Percentiles rank a stretch among this genome's conserved stretches.
Conservation (phyloP, 2,888 invertebrate genomes). For the Doris montereyensis region DNA sequence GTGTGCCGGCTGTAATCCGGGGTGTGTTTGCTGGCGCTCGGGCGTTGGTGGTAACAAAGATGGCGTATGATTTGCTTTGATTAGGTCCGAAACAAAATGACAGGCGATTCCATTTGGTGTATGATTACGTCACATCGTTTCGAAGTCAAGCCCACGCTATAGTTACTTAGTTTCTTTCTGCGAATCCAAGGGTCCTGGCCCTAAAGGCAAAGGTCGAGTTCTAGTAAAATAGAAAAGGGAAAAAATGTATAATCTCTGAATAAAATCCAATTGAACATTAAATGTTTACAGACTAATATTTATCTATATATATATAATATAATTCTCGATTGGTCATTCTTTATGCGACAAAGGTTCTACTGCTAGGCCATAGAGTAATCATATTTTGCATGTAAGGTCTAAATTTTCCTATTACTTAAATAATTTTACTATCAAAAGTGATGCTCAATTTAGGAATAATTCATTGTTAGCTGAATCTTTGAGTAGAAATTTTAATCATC, state of each 20-base stretch:
- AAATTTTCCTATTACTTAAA: not conserved
- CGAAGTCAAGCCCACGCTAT: slow-evolving; percentile 6
- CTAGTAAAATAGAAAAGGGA: not conserved
- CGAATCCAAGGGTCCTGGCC: slow-evolving; percentile 60
- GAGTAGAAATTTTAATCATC: too few species aligned
- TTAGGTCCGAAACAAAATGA: too few species aligned
- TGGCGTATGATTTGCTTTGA: slow-evolving; percentile 51
- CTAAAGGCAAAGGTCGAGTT: slow-evolving; percentile 53
- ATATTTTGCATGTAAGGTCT: not conserved
- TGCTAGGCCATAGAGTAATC: not conserved
- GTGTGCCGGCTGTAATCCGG: not conserved
- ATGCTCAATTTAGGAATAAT: too few species aligned
- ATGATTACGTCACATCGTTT: slow-evolving; percentile 23
- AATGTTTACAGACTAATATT: too few species aligned
- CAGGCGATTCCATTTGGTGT: slow-evolving; percentile 38
- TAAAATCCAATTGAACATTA: too few species aligned
- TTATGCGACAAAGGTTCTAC: not conserved
- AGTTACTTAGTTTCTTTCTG: slow-evolving; percentile 51
- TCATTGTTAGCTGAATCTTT: too few species aligned
- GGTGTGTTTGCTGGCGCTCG: not conserved
- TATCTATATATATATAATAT: too few species aligned
- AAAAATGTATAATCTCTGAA: too few species aligned
- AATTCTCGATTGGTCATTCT: too few species aligned
- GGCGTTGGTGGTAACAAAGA: slow-evolving; percentile 26
- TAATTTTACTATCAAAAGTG: not conserved